Evolutionary conservation across 2,888 invertebrate species (phyloP).

Genomic region (Argyresthia goedartella): DNA sequence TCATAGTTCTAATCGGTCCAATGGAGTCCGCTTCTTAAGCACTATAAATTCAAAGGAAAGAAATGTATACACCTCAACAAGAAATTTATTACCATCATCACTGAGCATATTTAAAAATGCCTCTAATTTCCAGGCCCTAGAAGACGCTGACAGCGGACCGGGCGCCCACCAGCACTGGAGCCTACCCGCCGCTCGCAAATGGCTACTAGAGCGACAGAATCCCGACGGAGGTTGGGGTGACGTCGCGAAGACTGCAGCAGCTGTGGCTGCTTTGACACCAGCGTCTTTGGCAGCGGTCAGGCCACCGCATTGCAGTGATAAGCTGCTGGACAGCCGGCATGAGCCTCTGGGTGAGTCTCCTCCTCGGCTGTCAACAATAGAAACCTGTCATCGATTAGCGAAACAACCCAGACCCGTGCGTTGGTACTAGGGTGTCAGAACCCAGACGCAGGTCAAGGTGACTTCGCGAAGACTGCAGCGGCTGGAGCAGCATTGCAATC

Average conservation of each 20-base stretch:
- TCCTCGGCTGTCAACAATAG: no score
- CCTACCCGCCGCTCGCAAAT: conserved; percentile 80
- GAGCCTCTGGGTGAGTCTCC: conserved; percentile 67
- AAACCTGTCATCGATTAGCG: no score
- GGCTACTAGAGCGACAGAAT: conserved; percentile 80
- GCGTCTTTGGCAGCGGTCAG: conserved; percentile 79
- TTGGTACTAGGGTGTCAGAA: conserved; percentile 81
- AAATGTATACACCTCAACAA: no score
- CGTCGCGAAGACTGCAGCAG: conserved; percentile 82
- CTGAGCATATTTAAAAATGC: neutral
- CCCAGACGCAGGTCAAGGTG: conserved; percentile 84
- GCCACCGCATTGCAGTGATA: conserved; percentile 65
- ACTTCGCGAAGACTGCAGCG: conserved; percentile 81
- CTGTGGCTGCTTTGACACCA: conserved; percentile 81
- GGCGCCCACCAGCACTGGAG: conserved; percentile 78
- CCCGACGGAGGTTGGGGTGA: conserved; percentile 85
- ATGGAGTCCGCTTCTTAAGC: no score
- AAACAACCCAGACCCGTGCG: no score
- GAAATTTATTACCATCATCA: no score
- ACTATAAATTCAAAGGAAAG: no score
- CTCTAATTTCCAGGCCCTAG: conserved; percentile 71
- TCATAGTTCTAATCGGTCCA: no score
- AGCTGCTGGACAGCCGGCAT: conserved; percentile 61
- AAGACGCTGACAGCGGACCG: conserved; percentile 77
- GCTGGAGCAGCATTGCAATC: conserved; percentile 83